phyloP scores from a whole-genome alignment of 53 echinoderm and acorn worm species.

The Pentamera pediparva region DNA sequence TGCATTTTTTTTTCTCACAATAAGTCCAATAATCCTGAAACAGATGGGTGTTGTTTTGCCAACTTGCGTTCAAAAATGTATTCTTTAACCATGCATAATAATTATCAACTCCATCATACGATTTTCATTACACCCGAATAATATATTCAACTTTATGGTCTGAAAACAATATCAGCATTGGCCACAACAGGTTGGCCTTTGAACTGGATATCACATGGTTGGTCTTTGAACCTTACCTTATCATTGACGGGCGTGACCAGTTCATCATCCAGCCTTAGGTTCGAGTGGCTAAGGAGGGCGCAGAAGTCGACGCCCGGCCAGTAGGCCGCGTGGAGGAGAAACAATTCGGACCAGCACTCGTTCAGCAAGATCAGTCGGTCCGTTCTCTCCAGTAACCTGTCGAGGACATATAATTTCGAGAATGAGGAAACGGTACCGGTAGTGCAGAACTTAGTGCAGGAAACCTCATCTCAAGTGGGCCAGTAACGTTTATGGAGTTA shows the following conservation, averaged over 20 bases:
- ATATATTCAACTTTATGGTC: neutral
- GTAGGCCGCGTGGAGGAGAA: slow-evolving; percentile 87
- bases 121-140: neutral
- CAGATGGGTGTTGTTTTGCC: too few species aligned
- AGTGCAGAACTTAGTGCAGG: too few species aligned
- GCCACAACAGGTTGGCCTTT: neutral
- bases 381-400: slow-evolving; percentile 60
- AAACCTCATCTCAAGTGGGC: too few species aligned
- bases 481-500: too few species aligned
- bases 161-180: neutral
- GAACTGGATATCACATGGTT: neutral
- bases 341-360: slow-evolving; percentile 91
- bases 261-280: slow-evolving; percentile 61
- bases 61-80: too few species aligned
- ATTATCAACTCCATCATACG: too few species aligned
- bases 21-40: too few species aligned
- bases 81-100: too few species aligned
- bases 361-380: slow-evolving; percentile 71
- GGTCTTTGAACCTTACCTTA: slow-evolving; percentile 1
- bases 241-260: slow-evolving; percentile 16
- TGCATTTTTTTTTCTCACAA: too few species aligned
- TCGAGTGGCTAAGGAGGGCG: slow-evolving; percentile 79
- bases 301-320: slow-evolving; percentile 96
- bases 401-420: neutral
- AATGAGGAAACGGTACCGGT: neutral